Conservation (phyloP, 2,888 invertebrate genomes). For the Acanthoscelides obtectus region DNA sequence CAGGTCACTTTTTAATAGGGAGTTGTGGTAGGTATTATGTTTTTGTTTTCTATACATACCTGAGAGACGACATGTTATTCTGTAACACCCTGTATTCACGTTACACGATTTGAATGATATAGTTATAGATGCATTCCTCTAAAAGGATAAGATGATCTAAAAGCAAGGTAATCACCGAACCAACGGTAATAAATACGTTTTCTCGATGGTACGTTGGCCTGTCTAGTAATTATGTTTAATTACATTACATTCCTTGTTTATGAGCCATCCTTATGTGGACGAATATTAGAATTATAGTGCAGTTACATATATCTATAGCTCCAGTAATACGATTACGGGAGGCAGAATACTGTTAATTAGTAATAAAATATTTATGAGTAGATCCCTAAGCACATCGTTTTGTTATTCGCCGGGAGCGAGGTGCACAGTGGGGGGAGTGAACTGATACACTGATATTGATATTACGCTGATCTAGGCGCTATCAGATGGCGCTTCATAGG, state of each 20-base stretch:
- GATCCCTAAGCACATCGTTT: background rate
- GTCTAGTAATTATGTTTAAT: background rate
- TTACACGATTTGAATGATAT: too few species aligned
- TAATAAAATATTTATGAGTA: background rate
- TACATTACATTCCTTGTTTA: background rate
- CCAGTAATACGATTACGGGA: background rate
- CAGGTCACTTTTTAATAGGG: too few species aligned
- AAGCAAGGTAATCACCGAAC: background rate
- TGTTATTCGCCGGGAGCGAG: too few species aligned
- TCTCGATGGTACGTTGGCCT: background rate
- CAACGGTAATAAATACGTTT: background rate
- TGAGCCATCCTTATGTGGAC: background rate
- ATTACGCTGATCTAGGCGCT: too few species aligned
- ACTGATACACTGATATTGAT: too few species aligned
- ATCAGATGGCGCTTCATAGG: too few species aligned
- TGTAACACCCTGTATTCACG: too few species aligned
- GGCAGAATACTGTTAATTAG: background rate
- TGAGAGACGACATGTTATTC: too few species aligned
- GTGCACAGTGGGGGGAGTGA: too few species aligned
- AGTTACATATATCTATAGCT: background rate
- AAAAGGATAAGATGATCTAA: background rate
- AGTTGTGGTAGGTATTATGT: too few species aligned
- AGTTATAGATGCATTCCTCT: too few species aligned
- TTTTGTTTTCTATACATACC: too few species aligned
- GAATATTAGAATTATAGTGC: background rate